A percentile compares a stretch with the other conserved stretches of the same genome.
Conservation (phyloP, 2,797 vertebrate species). For the Danio aesculapii region DNA sequence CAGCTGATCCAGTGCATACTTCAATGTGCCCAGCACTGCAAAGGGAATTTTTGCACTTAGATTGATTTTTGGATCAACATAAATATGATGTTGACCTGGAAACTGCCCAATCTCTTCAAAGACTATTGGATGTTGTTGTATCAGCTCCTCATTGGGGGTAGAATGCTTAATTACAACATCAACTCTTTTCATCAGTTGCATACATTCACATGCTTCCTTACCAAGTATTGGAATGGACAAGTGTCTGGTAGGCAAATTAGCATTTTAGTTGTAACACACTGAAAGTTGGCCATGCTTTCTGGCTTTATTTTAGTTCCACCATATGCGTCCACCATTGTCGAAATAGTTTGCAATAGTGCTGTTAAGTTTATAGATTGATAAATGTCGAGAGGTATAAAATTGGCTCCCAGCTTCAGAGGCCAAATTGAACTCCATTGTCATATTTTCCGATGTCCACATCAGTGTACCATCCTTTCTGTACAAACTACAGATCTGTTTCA, state of each 20-base stretch:
- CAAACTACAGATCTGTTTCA: neutral
- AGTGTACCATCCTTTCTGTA: conserved; percentile 18
- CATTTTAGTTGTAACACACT: conserved; percentile 20
- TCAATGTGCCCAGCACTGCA: conserved; percentile 12
- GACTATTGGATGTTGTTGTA: neutral
- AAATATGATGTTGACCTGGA: conserved; percentile 6
- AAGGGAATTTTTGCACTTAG: neutral
- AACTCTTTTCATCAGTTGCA: conserved; percentile 31
- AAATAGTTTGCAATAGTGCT: neutral
- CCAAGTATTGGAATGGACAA: too few species aligned
- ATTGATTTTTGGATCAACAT: conserved; percentile 3
- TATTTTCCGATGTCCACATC: neutral
- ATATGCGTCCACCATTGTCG: conserved; percentile 36
- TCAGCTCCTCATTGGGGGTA: neutral
- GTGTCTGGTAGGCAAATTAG: conserved; percentile 23
- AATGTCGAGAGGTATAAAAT: conserved; percentile 19
- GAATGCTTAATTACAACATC: neutral
- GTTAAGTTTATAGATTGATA: conserved; percentile 1
- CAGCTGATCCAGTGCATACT: neutral
- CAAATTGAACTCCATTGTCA: too few species aligned
- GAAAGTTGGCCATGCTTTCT: conserved; percentile 21
- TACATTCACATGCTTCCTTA: conserved; percentile 20
- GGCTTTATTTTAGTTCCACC: conserved; percentile 29
- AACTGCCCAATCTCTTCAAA: conserved; percentile 22
- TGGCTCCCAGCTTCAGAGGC: conserved; percentile 53